These are phyloP conservation scores for Heteropelma amictum DNA, from an alignment of 2,888 invertebrate species.

Conservation along the genomic window DNA sequence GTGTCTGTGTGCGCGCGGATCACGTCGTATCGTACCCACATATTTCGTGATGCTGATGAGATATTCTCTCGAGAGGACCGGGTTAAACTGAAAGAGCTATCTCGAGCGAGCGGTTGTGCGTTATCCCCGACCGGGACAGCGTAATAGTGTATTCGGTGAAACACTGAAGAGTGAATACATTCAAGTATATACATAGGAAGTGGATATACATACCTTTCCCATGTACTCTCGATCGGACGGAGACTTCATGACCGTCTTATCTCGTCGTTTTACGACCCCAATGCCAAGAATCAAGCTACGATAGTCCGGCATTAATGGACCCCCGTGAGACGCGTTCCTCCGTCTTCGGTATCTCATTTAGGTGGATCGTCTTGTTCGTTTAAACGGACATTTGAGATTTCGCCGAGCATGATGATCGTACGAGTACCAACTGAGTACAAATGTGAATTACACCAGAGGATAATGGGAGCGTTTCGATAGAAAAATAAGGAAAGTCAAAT, in stretches of 20 bases:
- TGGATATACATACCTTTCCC: slow-evolving; percentile 5
- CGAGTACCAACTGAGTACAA: too few relatives aligned
- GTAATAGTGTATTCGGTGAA: slow-evolving; percentile 61
- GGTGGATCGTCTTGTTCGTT: slow-evolving; percentile 16
- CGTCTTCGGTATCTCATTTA: slow-evolving; percentile 45
- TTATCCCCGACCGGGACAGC: slow-evolving; percentile 63
- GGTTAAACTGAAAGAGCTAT: slow-evolving; percentile 69
- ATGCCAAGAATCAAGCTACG: slow-evolving; percentile 61
- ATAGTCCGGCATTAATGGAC: slow-evolving; percentile 51
- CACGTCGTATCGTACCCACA: slow-evolving; percentile 11
- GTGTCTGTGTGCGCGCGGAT: slow-evolving; percentile 2
- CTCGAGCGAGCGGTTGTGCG: slow-evolving; percentile 60
- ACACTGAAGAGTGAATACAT: slow-evolving; percentile 59
- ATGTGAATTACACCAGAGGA: background rate
- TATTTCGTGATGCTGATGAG: slow-evolving; percentile 30
- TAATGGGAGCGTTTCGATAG: background rate
- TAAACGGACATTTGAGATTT: slow-evolving; percentile 19
- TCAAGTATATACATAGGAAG: slow-evolving; percentile 33
- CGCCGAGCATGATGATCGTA: background rate
- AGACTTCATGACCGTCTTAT: slow-evolving; percentile 62
- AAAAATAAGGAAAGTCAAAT: too few relatives aligned
- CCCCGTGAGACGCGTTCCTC: background rate
- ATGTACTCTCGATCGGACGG: slow-evolving; percentile 13
- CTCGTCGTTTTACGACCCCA: slow-evolving; percentile 66
- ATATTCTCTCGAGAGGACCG: slow-evolving; percentile 49